These are phyloP conservation scores for Mesoclemmys tuberculata DNA, from an alignment of 2,113 vertebrate genomes.

Conservation along the genomic window DNA sequence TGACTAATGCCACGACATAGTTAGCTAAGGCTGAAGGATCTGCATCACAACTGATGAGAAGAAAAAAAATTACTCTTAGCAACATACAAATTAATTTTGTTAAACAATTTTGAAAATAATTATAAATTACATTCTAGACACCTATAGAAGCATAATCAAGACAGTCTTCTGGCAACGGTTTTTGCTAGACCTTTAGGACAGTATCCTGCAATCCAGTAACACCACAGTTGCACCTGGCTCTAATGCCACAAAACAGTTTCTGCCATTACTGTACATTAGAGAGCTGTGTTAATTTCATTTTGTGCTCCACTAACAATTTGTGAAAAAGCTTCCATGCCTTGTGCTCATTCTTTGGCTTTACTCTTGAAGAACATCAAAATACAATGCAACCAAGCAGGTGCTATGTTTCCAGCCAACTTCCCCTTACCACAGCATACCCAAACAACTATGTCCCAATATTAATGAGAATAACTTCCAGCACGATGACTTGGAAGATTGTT, in stretches of 20 bases:
- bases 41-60: constrained; percentile 92
- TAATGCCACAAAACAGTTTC: rapidly evolving
- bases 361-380: rapidly evolving
- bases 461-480: neutral
- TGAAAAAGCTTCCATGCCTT: neutral
- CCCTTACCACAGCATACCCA: neutral
- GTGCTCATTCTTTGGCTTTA: neutral
- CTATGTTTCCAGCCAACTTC: neutral
- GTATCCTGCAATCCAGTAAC: neutral
- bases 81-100: neutral
- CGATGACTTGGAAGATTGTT: neutral
- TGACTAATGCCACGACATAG: constrained; percentile 98
- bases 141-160: neutral
- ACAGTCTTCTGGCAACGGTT: rapidly evolving
- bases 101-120: neutral
- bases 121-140: neutral
- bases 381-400: neutral
- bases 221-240: rapidly evolving
- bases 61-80: constrained; percentile 14
- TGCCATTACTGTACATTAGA: neutral
- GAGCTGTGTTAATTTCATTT: rapidly evolving
- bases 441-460: rapidly evolving
- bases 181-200: rapidly evolving
- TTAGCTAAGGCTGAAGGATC: constrained; percentile 97
- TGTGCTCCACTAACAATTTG: rapidly evolving